Percentiles rank a stretch among this genome's conserved stretches.
phyloP scores from a whole-genome alignment of 2,113 vertebrate genomes.

The Sinocyclocheilus maitianheensis region DNA sequence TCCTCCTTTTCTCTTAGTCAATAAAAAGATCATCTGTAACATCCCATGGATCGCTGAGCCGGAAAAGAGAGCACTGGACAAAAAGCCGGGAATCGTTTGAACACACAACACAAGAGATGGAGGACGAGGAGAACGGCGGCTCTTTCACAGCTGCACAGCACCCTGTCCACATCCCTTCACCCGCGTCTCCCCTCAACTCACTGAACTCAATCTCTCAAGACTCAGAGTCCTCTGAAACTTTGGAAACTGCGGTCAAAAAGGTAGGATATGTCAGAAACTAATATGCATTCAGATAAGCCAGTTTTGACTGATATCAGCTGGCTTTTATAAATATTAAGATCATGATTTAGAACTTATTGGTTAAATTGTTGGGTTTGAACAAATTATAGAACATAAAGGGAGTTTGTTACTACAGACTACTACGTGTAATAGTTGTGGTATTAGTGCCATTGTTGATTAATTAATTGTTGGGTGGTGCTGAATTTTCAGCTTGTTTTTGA shows the following conservation, averaged over 20 bases:
- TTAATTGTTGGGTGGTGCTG: background rate
- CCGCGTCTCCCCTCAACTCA: conserved; percentile 13
- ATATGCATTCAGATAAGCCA: background rate
- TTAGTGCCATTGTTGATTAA: background rate
- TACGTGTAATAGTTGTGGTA: background rate
- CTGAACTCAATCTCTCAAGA: conserved; percentile 56
- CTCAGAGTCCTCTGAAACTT: conserved; percentile 50
- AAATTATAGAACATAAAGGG: too few relatives aligned
- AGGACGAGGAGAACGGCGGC: conserved; percentile 33
- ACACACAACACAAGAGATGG: background rate
- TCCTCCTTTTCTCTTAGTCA: conserved; percentile 3
- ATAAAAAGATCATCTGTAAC: background rate
- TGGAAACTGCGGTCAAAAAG: conserved; percentile 70
- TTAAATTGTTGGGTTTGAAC: background rate
- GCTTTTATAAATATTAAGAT: background rate
- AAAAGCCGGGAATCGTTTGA: background rate
- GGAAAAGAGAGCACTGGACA: conserved; percentile 40
- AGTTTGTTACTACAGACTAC: background rate
- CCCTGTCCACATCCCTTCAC: background rate
- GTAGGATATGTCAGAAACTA: conserved; percentile 50
- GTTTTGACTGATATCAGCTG: background rate
- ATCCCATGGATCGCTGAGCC: background rate
- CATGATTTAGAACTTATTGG: too few relatives aligned
- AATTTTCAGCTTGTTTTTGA: too few relatives aligned
- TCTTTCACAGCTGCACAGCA: conserved; percentile 16